phyloP scores from a whole-genome alignment of 2,113 vertebrate species.

The Centropristis striata region DNA sequence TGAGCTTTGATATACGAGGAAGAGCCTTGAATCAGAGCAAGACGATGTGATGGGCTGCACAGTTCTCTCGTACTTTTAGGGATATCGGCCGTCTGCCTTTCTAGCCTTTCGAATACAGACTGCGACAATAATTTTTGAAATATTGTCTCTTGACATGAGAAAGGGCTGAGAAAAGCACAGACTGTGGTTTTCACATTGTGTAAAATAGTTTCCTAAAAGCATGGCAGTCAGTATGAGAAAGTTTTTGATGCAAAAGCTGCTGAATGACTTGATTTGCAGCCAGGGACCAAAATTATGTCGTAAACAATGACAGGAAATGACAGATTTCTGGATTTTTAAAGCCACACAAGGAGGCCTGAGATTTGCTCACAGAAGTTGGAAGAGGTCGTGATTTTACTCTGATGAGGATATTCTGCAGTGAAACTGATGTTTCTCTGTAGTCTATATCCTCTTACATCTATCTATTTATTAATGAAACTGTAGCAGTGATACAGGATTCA shows the following conservation, averaged over 20 bases:
- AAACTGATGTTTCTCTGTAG: constrained; percentile 8
- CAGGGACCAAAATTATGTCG: constrained; percentile 64
- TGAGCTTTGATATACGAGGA: constrained; percentile 77
- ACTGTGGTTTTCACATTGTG: constrained; percentile 54
- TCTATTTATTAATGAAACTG: constrained; percentile 48
- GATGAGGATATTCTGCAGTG: too few relatives aligned
- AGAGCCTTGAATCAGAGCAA: constrained; percentile 61
- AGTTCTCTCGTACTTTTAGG: constrained; percentile 63
- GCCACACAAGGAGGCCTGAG: constrained; percentile 55
- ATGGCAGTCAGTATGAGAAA: constrained; percentile 42
- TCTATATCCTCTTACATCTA: constrained; percentile 8
- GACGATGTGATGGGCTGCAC: constrained; percentile 63
- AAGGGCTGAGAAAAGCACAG: constrained; percentile 56
- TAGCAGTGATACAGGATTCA: constrained; percentile 21
- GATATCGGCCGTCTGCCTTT: constrained; percentile 47
- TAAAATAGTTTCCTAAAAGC: constrained; percentile 51
- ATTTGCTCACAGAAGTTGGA: constrained; percentile 45
- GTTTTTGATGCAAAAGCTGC: constrained; percentile 55
- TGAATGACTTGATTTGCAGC: constrained; percentile 66
- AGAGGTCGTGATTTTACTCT: not conserved
- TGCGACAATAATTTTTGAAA: constrained; percentile 56
- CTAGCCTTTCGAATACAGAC: constrained; percentile 51
- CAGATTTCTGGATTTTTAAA: constrained; percentile 56
- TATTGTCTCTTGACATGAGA: constrained; percentile 43
- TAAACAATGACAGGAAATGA: constrained; percentile 72